Conservation (phyloP, 2,113 vertebrate species). For the Anser brachyrhynchus region DNA sequence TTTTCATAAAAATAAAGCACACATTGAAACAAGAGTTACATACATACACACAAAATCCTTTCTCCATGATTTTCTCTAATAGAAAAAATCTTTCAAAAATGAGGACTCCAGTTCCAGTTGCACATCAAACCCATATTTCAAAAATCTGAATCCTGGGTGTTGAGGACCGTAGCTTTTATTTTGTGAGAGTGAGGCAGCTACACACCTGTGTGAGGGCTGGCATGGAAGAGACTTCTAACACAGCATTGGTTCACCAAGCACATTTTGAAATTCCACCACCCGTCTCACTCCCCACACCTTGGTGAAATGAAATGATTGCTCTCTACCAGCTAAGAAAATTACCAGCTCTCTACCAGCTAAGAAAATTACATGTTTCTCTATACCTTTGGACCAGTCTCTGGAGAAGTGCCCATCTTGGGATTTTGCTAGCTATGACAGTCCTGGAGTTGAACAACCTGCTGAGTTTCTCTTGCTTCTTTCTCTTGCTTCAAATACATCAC, state of each 20-base stretch:
- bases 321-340: neutral
- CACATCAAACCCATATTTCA: neutral
- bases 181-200: neutral
- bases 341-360: neutral
- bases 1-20: constrained; percentile 29
- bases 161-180: rapidly evolving
- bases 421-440: neutral
- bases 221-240: neutral
- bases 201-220: neutral
- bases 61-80: neutral
- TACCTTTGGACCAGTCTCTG: neutral
- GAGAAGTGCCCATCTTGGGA: rapidly evolving
- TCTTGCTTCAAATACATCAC: neutral
- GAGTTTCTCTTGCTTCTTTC: neutral
- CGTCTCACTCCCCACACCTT: neutral
- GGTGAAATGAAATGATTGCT: neutral
- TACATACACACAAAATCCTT: neutral
- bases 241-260: rapidly evolving
- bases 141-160: neutral
- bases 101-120: neutral
- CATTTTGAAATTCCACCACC: neutral
- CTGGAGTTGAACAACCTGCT: neutral
- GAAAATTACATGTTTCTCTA: neutral
- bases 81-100: neutral
- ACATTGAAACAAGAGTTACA: constrained; percentile 7